A percentile compares a stretch with the other conserved stretches of the same genome.
Evolutionary conservation across 2,888 invertebrate genomes (phyloP).

Genomic region (Mesopsocus fuscifrons): DNA sequence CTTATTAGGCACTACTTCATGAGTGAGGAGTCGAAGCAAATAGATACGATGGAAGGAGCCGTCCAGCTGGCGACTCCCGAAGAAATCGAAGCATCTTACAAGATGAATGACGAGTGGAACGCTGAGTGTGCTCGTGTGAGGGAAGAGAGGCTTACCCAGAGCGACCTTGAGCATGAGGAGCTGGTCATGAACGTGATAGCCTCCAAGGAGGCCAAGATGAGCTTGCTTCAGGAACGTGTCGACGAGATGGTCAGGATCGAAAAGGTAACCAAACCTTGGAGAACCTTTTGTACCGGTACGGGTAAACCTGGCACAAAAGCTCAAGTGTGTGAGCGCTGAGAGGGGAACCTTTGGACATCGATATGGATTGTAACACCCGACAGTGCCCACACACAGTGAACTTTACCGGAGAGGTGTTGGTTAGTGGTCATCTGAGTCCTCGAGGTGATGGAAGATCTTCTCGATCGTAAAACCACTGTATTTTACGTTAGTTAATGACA

Average conservation of each 20-base stretch:
- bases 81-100: constrained; percentile 26
- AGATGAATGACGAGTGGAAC: constrained; percentile 55
- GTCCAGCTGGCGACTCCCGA: constrained; percentile 22
- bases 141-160: constrained; percentile 29
- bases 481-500: too few species aligned
- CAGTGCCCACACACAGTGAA: too few species aligned
- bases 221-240: constrained; percentile 16
- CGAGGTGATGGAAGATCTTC: not conserved
- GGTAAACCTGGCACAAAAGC: too few species aligned
- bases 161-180: not conserved
- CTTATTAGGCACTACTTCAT: not conserved
- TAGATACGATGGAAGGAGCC: constrained; percentile 25
- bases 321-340: too few species aligned
- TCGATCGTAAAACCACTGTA: too few species aligned
- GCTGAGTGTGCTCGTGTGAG: constrained; percentile 36
- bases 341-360: too few species aligned
- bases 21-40: not conserved
- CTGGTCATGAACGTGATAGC: constrained; percentile 14
- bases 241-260: constrained; percentile 28
- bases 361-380: too few species aligned
- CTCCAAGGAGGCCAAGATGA: constrained; percentile 14
- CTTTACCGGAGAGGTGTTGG: too few species aligned
- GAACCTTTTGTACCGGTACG: too few species aligned
- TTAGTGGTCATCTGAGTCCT: too few species aligned
- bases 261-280: constrained; percentile 26